Evolutionary conservation across 2,113 vertebrate genomes (phyloP).

Genomic region (Physeter macrocephalus): DNA sequence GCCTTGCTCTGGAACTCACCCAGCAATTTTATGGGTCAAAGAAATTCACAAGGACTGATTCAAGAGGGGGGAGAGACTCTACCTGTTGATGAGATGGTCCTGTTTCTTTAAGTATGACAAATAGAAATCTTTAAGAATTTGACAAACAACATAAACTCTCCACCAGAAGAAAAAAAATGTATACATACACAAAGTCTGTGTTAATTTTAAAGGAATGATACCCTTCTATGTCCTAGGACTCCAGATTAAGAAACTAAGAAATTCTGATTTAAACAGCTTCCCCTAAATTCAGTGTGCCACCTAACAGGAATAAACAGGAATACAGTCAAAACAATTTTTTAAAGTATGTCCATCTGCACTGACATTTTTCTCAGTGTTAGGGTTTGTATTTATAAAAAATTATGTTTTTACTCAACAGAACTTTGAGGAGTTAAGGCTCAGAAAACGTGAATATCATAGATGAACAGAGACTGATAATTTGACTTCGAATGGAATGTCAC

Average conservation of each 20-base stretch:
- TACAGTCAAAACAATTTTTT: neutral
- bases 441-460: neutral
- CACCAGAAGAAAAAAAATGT: neutral
- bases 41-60: neutral
- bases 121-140: neutral
- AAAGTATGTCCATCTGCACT: neutral
- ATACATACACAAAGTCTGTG: neutral
- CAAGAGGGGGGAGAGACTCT: too few species aligned
- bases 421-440: neutral
- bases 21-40: neutral
- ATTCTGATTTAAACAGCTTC: neutral
- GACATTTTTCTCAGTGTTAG: neutral
- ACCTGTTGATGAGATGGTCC: neutral
- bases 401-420: neutral
- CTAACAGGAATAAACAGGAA: neutral
- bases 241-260: neutral
- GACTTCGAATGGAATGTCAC: neutral
- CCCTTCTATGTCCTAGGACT: neutral
- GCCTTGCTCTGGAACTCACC: neutral
- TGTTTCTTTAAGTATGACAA: neutral
- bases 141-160: neutral
- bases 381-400: slow-evolving; percentile 7
- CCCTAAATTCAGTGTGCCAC: neutral
- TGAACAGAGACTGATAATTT: neutral
- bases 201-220: neutral